phyloP scores from a whole-genome alignment of 1,140 invertebrate genomes.

The Telenomus remus region DNA sequence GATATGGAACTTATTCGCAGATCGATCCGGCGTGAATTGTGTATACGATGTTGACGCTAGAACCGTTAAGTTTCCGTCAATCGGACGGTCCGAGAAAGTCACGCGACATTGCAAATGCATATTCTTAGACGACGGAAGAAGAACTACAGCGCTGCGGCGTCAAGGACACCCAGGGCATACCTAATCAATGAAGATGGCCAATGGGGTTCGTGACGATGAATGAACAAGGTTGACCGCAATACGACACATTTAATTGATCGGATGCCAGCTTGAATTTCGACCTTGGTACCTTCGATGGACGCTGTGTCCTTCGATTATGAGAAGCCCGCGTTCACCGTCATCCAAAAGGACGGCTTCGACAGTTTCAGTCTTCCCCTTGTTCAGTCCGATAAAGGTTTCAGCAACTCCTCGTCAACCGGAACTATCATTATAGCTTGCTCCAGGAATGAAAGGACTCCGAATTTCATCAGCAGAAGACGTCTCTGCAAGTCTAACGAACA shows the following conservation, averaged over 20 bases:
- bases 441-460: conserved; percentile 56
- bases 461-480: conserved; percentile 55
- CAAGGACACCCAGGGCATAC: conserved; percentile 32
- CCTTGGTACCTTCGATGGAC: conserved; percentile 59
- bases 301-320: conserved; percentile 51
- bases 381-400: conserved; percentile 55
- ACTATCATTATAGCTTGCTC: conserved; percentile 50
- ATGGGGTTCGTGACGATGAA: conserved; percentile 41
- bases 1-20: conserved; percentile 22
- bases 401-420: conserved; percentile 43
- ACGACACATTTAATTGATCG: conserved; percentile 45
- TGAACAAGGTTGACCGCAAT: conserved; percentile 34
- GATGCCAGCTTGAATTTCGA: conserved; percentile 65
- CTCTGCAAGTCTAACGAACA: conserved; percentile 70
- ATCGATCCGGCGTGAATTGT: conserved; percentile 20
- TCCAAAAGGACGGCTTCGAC: conserved; percentile 67
- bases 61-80: conserved; percentile 4
- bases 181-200: conserved; percentile 33
- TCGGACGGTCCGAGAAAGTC: conserved; percentile 31
- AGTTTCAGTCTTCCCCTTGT: conserved; percentile 65
- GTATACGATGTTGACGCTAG: conserved; percentile 14
- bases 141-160: conserved; percentile 13
- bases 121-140: conserved; percentile 25
- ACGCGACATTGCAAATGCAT: conserved; percentile 58
- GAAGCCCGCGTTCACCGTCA: conserved; percentile 65